Evolutionary conservation across 92 coral and sea anemone genomes (phyloP).

Genomic region (Anthopleura xanthogrammica): DNA sequence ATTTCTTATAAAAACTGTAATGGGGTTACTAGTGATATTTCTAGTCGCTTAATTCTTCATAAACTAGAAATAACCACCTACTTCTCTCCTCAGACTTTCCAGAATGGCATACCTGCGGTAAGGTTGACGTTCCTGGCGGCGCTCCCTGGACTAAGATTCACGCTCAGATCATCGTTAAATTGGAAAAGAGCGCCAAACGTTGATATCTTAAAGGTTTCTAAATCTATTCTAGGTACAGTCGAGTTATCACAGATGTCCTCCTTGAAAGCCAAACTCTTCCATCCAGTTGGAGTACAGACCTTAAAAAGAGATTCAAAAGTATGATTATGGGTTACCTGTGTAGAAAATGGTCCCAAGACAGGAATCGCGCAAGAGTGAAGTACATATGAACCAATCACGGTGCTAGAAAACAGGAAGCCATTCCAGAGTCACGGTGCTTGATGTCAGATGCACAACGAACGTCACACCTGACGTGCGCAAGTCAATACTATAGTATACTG

Average conservation of each 20-base stretch:
- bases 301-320: conserved; percentile 15
- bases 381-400: too few species aligned
- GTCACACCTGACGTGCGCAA: too few species aligned
- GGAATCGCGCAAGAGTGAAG: too few species aligned
- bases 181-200: conserved; percentile 68
- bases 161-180: conserved; percentile 56
- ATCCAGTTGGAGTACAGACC: conserved; percentile 72
- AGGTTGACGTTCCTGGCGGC: conserved; percentile 27
- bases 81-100: not conserved
- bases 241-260: conserved; percentile 26
- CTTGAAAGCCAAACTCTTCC: conserved; percentile 55
- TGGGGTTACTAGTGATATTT: too few species aligned
- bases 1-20: too few species aligned
- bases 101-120: conserved; percentile 62
- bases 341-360: too few species aligned
- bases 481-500: too few species aligned
- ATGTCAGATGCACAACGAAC: too few species aligned
- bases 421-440: too few species aligned
- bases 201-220: conserved; percentile 52
- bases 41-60: too few species aligned
- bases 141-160: conserved; percentile 35
- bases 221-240: conserved; percentile 59
- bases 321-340: not conserved
- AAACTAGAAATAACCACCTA: not conserved
- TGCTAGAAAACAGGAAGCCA: too few species aligned